Evolutionary conservation across 2,888 invertebrate genomes (phyloP), one percentile per base, ranked within the genome.

Genomic region (Margaritifera margaritifera): DNA sequence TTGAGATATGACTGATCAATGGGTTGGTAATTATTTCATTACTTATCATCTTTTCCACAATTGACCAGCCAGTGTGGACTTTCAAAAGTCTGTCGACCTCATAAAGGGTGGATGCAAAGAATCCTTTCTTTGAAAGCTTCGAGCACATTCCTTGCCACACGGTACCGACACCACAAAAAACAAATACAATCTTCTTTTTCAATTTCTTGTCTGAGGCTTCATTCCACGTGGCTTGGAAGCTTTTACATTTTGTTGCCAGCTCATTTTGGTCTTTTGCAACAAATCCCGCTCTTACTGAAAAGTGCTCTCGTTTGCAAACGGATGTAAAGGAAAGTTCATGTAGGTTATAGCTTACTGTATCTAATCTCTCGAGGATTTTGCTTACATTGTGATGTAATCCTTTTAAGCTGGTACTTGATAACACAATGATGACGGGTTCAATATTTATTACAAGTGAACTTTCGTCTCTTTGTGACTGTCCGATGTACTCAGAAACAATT

Each of bases 1-100:
- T 74, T 22, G 79, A 71, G 2, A 80, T 66, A 42, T 78, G 81
- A n/a, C 67, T 75, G 54, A 76, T 63, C 6, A 68, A 57, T 1
- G 80, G 77, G 24, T 79, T 74, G 4, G 42, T 53, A 15, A 20
- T 22, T 18, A 67, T 50, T 57, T 58, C 62, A 6, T 51, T 25
- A 1, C 19, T 19, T 50, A 24, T n/a, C 27, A 66, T 42, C 27
- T 53, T 59, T 4, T 66, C 24, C 20, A 59, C 53, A 24, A 74
- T 50, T 19, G 64, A 60, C 64, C 66, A 70, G 0, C 61, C 64
- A 8, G 69, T 56, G 50, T 31, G 54, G 8, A n/a, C n/a, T 24
- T 61, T 27, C 27, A 69, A 42, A 19, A 54, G 18, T n/a, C 27
- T 27, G 25, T 71, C 67, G 4, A 73, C 61, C 20, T 53, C 58